phyloP scores from a whole-genome alignment of 2,797 vertebrate species.

The Anniella stebbinsi region DNA sequence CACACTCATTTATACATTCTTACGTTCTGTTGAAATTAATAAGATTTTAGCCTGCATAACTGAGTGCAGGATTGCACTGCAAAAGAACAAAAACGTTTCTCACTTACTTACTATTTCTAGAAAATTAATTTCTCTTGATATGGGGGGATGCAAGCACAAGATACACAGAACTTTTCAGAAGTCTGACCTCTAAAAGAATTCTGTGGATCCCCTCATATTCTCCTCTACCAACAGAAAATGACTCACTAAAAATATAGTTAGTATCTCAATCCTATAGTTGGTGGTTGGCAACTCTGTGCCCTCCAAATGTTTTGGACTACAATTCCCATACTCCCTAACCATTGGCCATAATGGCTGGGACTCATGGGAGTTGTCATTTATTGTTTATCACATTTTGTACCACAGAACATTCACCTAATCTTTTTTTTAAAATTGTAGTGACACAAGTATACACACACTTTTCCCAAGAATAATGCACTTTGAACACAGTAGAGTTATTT shows the following conservation, averaged over 20 bases:
- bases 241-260: not conserved
- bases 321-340: no score
- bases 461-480: not conserved
- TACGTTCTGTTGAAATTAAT: not conserved
- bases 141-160: not conserved
- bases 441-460: not conserved
- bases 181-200: not conserved
- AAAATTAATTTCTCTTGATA: conserved; percentile 1
- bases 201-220: not conserved
- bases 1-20: not conserved
- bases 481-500: not conserved
- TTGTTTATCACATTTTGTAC: not conserved
- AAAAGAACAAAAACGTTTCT: not conserved
- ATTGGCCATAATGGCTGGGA: no score
- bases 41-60: not conserved
- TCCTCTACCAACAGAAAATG: not conserved
- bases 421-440: not conserved
- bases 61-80: not conserved
- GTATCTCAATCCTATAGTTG: not conserved
- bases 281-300: no score
- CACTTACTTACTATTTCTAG: not conserved
- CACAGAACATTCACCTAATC: not conserved
- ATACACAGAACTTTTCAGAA: not conserved
- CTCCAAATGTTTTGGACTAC: no score
- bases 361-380: not conserved